These are phyloP conservation scores for Herpailurus yagouaroundi DNA, from an alignment of 2,113 vertebrate genomes.

Conservation along the genomic window DNA sequence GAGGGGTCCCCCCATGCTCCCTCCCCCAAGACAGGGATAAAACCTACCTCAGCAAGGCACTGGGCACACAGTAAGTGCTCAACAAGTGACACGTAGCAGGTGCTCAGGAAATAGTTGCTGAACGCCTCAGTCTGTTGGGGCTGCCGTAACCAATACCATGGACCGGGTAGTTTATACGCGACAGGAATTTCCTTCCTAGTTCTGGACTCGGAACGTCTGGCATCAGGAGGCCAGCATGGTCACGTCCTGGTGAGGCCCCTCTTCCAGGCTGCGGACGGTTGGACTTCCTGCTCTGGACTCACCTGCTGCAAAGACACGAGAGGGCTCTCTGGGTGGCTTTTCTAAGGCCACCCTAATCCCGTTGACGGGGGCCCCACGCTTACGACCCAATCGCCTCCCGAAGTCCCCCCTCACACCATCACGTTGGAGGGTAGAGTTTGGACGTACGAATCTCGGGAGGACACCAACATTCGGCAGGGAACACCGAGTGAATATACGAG, in stretches of 20 bases:
- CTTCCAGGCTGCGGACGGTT: neutral
- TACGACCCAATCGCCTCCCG: fast-evolving
- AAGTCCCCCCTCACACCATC: neutral
- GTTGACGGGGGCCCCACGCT: too few species aligned
- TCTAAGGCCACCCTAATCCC: neutral
- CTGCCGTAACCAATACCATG: neutral
- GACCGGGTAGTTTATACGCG: neutral
- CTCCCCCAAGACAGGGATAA: neutral
- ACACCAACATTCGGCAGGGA: neutral
- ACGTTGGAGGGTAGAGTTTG: neutral
- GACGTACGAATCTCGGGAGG: neutral
- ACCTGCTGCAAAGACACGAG: too few species aligned
- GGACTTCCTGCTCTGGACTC: too few species aligned
- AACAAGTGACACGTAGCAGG: neutral
- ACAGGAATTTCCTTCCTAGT: neutral
- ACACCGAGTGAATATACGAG: neutral
- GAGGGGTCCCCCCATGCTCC: neutral
- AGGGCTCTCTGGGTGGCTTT: neutral
- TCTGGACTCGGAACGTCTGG: neutral
- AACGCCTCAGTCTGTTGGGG: neutral
- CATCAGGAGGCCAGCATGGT: neutral
- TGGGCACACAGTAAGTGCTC: fast-evolving
- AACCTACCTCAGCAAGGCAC: neutral
- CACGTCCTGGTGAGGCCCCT: neutral
- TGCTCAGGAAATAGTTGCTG: neutral